phyloP scores from a whole-genome alignment of 2,113 vertebrate species.

The Henicopernis longicauda region DNA sequence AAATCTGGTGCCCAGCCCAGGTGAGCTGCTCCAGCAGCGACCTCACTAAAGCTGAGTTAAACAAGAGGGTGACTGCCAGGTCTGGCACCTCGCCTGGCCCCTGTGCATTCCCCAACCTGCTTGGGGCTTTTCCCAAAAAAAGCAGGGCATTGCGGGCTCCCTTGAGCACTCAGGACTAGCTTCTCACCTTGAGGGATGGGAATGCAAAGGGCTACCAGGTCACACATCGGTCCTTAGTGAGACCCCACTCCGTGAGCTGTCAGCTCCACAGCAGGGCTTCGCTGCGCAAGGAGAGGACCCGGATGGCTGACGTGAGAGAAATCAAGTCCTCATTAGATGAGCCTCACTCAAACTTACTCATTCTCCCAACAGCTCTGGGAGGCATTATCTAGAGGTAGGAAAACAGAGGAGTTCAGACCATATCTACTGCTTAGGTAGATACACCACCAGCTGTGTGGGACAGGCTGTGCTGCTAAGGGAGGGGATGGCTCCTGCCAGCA shows the following conservation, averaged over 20 bases:
- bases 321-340: background rate
- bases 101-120: accelerated
- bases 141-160: accelerated
- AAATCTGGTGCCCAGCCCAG: background rate
- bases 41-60: background rate
- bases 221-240: background rate
- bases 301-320: background rate
- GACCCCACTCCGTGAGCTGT: background rate
- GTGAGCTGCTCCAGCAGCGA: background rate
- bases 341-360: background rate
- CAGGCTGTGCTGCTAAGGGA: background rate
- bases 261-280: background rate
- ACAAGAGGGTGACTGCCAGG: background rate
- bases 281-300: background rate
- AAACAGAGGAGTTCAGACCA: accelerated
- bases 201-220: background rate
- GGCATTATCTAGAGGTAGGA: accelerated
- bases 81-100: background rate
- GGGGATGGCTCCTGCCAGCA: background rate
- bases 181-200: background rate
- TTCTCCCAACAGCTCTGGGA: background rate
- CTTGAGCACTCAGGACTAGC: accelerated
- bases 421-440: accelerated
- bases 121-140: background rate
- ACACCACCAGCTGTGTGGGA: accelerated